A percentile compares a stretch with the other conserved stretches of the same genome.
Conservation (phyloP, 2,113 vertebrate genomes). For the Monopterus albus region DNA sequence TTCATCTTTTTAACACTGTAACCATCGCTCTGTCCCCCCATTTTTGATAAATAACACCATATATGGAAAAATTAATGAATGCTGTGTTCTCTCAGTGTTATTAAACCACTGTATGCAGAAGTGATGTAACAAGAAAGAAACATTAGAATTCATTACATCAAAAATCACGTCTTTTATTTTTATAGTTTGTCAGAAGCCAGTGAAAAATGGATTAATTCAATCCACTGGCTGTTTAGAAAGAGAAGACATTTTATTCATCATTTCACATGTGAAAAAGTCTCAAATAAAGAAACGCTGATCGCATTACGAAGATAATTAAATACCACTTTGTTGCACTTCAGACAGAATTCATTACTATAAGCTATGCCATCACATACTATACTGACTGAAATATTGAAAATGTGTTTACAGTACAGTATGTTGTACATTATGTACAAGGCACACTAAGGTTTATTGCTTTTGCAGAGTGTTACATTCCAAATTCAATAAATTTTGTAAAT, state of each 20-base stretch:
- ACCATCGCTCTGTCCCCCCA: no score
- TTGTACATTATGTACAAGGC: conserved; percentile 25
- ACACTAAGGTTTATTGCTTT: conserved; percentile 1
- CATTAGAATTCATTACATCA: background rate
- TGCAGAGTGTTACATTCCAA: no score
- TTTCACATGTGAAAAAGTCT: conserved; percentile 20
- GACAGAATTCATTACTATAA: conserved; percentile 15
- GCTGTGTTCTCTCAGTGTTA: background rate
- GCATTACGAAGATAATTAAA: no score
- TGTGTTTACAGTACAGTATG: conserved; percentile 20
- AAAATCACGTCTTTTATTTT: conserved; percentile 19
- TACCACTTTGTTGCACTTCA: conserved; percentile 30
- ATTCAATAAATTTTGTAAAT: no score
- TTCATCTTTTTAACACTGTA: no score
- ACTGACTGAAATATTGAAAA: conserved; percentile 13
- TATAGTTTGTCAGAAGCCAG: background rate
- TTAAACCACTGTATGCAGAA: background rate
- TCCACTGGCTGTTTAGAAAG: background rate
- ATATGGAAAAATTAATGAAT: background rate
- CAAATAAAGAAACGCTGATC: background rate
- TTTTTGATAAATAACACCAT: background rate
- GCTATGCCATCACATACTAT: background rate
- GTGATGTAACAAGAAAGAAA: background rate
- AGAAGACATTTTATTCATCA: background rate
- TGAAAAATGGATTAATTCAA: background rate